phyloP scores from a whole-genome alignment of 2,113 vertebrate species.

The Mormyrus lacerda region DNA sequence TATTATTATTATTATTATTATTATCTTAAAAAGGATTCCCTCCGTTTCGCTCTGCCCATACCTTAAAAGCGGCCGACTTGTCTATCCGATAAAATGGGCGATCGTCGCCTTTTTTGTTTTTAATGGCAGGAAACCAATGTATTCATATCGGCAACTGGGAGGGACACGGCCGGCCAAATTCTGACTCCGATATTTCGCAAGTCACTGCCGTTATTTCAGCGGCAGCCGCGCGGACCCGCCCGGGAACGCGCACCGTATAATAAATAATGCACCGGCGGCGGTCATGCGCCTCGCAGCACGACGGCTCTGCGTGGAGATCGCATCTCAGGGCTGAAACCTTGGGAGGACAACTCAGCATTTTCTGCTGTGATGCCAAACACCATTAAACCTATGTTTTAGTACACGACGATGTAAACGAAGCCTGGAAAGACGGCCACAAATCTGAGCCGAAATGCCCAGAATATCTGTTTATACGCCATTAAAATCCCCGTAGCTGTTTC shows the following conservation, averaged over 20 bases:
- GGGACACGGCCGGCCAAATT: neutral
- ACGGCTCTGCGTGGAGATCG: neutral
- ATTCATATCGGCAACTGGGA: neutral
- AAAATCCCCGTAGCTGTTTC: neutral
- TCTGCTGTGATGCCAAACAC: neutral
- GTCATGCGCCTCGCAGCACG: neutral
- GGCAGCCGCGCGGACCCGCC: neutral
- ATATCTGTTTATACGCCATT: neutral
- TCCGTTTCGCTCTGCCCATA: neutral
- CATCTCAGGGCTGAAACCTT: neutral
- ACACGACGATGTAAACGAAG: neutral
- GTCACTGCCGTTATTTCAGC: neutral
- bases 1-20: neutral
- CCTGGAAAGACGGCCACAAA: neutral
- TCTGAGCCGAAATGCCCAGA: neutral
- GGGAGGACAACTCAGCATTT: conserved; percentile 14
- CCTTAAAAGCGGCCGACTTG: neutral
- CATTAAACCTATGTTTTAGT: neutral
- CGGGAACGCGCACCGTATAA: neutral
- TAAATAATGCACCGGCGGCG: conserved; percentile 15
- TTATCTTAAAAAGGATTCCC: neutral
- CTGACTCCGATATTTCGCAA: conserved; percentile 6
- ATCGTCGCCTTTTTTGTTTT: neutral
- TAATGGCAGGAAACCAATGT: neutral
- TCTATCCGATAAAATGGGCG: conserved; percentile 18